Base-by-base conservation (phyloP, 2,888 invertebrate species). In the Macrosoma leucophasiata region DNA sequence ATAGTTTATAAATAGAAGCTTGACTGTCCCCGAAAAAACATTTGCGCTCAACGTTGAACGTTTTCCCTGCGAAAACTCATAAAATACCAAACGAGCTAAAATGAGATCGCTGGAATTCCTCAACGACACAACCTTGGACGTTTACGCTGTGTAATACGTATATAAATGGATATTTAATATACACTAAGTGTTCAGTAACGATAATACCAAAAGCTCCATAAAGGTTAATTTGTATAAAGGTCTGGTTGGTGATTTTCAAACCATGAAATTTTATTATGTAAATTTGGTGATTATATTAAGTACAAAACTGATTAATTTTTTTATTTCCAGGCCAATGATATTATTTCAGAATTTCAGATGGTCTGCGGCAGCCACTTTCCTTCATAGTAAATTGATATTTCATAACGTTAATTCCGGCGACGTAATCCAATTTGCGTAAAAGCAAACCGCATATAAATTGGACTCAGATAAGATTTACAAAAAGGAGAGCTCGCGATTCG, bases 81-180 rank as follows among this genome's bases (percentile, higher is more conserved):
- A 50, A 58, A 40, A 50, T 41, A 41, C 41, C 29, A 36, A 33
- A 30, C 25, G 33, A 37, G 42, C 53, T 56, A 58, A 56, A 62
- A 57, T 55, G 53, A 55, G 52, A 53, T 50, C 50, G 48, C 31
- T 43, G 42, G 43, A 55, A 59, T 58, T 57, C 50, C 49, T n/a
- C n/a, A 46, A 38, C 42, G 43, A 35, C 31, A 37, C 37, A 52
- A 47, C 56, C 63, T 62, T 64, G 57, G 56, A 51, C 34, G 14
- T 14, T n/a, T n/a, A n/a, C n/a, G n/a, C n/a, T n/a, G n/a, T 29
- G 38, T 30, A 29, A 33, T n/a, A n/a, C n/a, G n/a, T n/a, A n/a
- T n/a, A n/a, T n/a, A n/a, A 42, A 48, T 43, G 43, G 38, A 36
- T 27, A 22, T 23, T 27, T 28, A 28, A 19, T 11, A 22, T 22